Evolutionary conservation across 2,888 invertebrate species (phyloP), one percentile per base, ranked within the genome.

Genomic region (Epinotia brunnichana): DNA sequence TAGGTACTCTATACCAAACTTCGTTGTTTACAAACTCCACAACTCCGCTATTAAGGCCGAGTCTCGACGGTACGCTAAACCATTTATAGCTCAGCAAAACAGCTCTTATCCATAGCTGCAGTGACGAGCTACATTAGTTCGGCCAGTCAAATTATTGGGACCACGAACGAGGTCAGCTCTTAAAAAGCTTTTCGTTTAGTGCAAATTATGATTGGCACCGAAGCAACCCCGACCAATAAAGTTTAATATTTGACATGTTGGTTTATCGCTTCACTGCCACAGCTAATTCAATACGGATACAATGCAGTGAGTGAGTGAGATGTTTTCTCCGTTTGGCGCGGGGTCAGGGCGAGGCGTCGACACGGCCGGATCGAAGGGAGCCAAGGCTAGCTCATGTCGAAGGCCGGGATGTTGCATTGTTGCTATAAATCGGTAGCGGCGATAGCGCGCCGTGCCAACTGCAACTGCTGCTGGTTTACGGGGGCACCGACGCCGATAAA

Each of bases 151-250:
- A 69, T 61, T 62, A 48, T 21, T 57, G 70, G 56, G 39, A 24
- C n/a, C 15, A n/a, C 29, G 59, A 66, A 21, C 62, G 70, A 51
- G 63, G 70, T 51, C 57, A 39, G 62, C 70, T 63, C 64, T 62
- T 70, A 66, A 66, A 70, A 70, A 66, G 70, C 70, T 66, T 70
- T 70, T 60, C 39, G 64, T 59, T 66, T 60, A 54, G 69, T 21
- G 44, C 35, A 59, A 53, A 70, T 66, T 64, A 64, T 60, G 70
- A 70, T 66, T 53, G 70, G 53, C 64, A 53, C n/a, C 60, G 35
- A 57, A 35, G 57, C 62, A 57, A 17, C 24, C 19, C 1, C 9
- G 21, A 21, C 35, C 15, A 19, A 54, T 39, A 17, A 39, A 19
- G 64, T 64, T 64, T 66, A 53, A 60, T 53, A 60, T 53, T 53